Evolutionary conservation across 1,140 invertebrate genomes (phyloP).

Genomic region (Aphis craccivora): DNA sequence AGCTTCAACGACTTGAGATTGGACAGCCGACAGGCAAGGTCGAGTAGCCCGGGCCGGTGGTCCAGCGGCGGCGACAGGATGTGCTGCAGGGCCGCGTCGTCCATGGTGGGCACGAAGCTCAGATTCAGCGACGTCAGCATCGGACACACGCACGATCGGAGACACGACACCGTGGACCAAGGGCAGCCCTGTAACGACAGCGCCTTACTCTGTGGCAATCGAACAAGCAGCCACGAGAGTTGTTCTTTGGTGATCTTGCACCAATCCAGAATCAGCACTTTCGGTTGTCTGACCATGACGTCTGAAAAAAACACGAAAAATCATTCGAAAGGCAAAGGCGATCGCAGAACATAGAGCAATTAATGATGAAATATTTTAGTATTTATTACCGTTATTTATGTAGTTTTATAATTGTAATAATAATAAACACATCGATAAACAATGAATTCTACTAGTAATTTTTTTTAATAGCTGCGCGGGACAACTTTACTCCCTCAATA

Average conservation of each 20-base stretch:
- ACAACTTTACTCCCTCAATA: no score
- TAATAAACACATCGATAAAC: no score
- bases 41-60: constrained; percentile 23
- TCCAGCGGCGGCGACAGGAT: constrained; percentile 35
- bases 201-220: constrained; percentile 43
- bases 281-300: constrained; percentile 35
- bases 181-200: constrained; percentile 44
- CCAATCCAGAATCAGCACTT: constrained; percentile 48
- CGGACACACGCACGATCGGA: constrained; percentile 39
- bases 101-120: constrained; percentile 45
- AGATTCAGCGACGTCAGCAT: constrained; percentile 33
- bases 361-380: no score
- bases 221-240: constrained; percentile 23
- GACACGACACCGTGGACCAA: constrained; percentile 27
- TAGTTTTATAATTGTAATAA: no score
- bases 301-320: constrained; percentile 22
- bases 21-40: constrained; percentile 37
- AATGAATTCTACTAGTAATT: no score
- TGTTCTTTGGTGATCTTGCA: constrained; percentile 49
- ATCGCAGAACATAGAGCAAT: no score
- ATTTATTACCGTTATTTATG: no score
- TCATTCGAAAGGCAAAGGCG: background rate
- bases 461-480: no score
- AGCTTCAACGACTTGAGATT: constrained; percentile 43
- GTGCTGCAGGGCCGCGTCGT: constrained; percentile 20